These are phyloP conservation scores for Heterotilapia buettikoferi DNA, from an alignment of 2,113 vertebrate genomes.

Conservation along the genomic window DNA sequence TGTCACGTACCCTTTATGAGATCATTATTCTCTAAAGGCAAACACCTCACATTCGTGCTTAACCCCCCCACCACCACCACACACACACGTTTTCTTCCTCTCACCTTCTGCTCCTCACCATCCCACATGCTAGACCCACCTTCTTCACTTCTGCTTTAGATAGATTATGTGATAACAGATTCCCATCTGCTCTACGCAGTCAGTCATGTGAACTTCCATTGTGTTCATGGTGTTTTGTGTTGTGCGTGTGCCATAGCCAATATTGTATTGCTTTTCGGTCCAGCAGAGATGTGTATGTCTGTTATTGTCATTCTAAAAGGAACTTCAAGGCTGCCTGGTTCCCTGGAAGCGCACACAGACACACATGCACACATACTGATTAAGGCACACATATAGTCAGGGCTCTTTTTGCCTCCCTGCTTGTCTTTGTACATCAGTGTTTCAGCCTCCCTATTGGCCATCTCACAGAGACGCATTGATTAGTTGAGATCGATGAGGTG, in stretches of 20 bases:
- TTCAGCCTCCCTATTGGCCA: constrained; percentile 12
- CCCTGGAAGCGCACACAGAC: not conserved
- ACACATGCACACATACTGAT: not conserved
- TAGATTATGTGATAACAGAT: constrained; percentile 37
- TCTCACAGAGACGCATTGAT: constrained; percentile 44
- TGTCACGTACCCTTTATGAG: not conserved
- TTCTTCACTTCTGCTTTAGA: constrained; percentile 28
- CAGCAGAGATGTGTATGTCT: constrained; percentile 5
- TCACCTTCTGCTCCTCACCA: constrained; percentile 9
- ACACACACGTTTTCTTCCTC: not conserved
- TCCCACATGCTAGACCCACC: constrained; percentile 18
- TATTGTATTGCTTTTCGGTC: constrained; percentile 4
- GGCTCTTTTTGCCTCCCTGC: not conserved
- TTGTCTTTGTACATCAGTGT: constrained; percentile 33
- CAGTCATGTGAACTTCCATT: constrained; percentile 9
- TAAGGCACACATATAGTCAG: not conserved
- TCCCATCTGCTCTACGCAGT: not conserved
- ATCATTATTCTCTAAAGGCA: not conserved
- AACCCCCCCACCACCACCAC: not conserved
- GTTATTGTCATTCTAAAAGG: constrained; percentile 36
- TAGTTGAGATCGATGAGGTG: constrained; percentile 44
- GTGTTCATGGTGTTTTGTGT: not conserved
- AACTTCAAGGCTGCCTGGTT: constrained; percentile 30
- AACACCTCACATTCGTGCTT: not conserved
- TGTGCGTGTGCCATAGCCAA: not conserved